Percentiles rank a stretch among this genome's conserved stretches.
Conservation (phyloP, 2,113 vertebrate genomes). For the Coptodon bakossiorum region DNA sequence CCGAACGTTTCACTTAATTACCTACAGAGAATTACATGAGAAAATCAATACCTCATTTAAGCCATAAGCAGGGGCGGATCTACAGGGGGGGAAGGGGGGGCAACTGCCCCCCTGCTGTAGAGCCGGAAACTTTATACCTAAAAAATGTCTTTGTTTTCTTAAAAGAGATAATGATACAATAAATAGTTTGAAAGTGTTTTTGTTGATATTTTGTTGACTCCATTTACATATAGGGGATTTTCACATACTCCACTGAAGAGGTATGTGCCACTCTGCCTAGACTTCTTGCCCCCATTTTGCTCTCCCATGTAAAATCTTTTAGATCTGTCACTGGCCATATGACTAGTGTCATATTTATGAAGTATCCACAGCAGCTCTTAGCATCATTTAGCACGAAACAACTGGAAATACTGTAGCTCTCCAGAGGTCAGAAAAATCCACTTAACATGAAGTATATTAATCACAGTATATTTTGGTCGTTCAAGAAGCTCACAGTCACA, state of each 20-base stretch:
- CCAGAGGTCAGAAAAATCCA: neutral
- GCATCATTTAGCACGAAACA: accelerated
- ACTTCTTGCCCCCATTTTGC: neutral
- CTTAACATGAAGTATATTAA: neutral
- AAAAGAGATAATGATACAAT: neutral
- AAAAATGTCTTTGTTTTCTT: neutral
- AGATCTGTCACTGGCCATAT: neutral
- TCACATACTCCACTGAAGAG: neutral
- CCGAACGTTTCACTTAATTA: neutral
- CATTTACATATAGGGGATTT: neutral
- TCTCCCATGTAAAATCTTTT: neutral
- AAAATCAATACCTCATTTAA: neutral
- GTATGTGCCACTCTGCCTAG: neutral
- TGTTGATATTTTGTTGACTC: neutral
- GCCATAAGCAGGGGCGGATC: accelerated
- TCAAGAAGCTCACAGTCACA: neutral
- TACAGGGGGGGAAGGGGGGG: neutral
- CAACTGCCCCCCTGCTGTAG: neutral
- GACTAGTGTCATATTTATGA: neutral
- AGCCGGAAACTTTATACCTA: neutral
- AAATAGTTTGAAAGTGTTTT: neutral
- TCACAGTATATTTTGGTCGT: neutral
- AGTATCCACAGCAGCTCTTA: neutral
- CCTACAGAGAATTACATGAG: neutral
- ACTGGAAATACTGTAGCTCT: neutral